A percentile compares a stretch with the other conserved stretches of the same genome.
Evolutionary conservation across 2,888 invertebrate species (phyloP).

Genomic region (Yponomeuta cagnagella): DNA sequence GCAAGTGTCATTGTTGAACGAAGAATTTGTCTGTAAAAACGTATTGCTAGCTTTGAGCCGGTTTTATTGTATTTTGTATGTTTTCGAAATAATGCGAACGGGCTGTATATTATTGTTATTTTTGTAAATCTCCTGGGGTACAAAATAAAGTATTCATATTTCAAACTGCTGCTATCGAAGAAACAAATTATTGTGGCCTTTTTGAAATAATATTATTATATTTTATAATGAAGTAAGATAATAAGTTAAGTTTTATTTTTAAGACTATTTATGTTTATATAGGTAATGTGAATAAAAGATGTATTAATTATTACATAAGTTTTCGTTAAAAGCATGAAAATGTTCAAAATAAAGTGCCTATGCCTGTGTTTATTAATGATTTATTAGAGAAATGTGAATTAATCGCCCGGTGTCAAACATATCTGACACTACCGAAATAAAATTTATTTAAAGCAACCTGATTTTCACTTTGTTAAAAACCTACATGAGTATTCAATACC

Average conservation of each 20-base stretch:
- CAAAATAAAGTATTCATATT: constrained; percentile 2
- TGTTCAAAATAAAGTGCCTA: constrained; percentile 44
- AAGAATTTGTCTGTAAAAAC: too few relatives aligned
- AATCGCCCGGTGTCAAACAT: constrained; percentile 22
- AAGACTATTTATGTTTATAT: constrained; percentile 20
- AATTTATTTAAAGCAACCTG: not conserved
- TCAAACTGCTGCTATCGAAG: not conserved
- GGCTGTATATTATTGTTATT: not conserved
- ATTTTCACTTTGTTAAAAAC: not conserved
- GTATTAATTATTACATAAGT: not conserved
- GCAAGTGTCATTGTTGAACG: too few relatives aligned
- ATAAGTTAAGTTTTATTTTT: constrained; percentile 18
- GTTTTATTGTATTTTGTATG: too few relatives aligned
- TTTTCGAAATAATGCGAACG: too few relatives aligned
- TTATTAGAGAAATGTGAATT: constrained; percentile 21
- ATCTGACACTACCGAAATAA: constrained; percentile 27
- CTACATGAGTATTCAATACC: too few relatives aligned
- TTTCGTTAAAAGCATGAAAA: constrained; percentile 17
- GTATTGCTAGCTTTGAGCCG: too few relatives aligned
- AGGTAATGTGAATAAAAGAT: constrained; percentile 13
- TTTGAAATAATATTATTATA: not conserved
- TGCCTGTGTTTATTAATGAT: constrained; percentile 24
- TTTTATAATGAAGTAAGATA: constrained; percentile 16
- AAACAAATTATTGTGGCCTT: not conserved
- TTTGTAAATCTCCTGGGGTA: not conserved